Percentiles rank a stretch among this genome's conserved stretches.
These are phyloP conservation scores for Pogonophryne albipinna DNA, from an alignment of 2,797 vertebrate genomes.

Conservation along the genomic window DNA sequence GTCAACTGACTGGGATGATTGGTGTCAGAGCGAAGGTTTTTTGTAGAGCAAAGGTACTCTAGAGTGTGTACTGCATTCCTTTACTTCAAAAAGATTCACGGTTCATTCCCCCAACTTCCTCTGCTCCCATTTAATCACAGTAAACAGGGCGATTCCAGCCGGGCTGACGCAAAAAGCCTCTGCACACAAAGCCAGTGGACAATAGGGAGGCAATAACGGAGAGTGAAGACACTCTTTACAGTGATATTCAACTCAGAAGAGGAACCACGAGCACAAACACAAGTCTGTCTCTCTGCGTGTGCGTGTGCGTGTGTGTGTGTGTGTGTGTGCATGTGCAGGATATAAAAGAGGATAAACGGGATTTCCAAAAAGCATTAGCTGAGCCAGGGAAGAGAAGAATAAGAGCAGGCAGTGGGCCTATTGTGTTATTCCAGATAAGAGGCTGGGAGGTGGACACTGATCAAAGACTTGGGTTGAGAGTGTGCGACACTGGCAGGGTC, in stretches of 20 bases:
- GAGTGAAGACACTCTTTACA: constrained; percentile 62
- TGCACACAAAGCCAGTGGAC: constrained; percentile 61
- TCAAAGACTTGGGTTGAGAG: constrained; percentile 44
- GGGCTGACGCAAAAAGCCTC: constrained; percentile 66
- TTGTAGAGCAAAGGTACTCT: constrained; percentile 27
- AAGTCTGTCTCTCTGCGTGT: no score
- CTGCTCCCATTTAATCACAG: constrained; percentile 73
- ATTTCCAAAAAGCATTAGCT: constrained; percentile 51
- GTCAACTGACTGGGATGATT: background rate
- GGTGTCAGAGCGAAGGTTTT: constrained; percentile 1
- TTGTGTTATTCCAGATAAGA: constrained; percentile 60
- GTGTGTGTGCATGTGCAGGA: background rate
- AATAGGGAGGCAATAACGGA: constrained; percentile 67
- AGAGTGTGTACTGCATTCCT: constrained; percentile 37
- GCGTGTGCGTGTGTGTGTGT: no score
- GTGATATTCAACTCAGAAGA: constrained; percentile 52
- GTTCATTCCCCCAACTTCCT: constrained; percentile 48
- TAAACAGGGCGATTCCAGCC: constrained; percentile 64
- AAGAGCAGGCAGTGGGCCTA: constrained; percentile 43
- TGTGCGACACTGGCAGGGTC: constrained; percentile 10
- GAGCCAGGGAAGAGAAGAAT: constrained; percentile 29
- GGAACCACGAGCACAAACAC: constrained; percentile 29
- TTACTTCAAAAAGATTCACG: constrained; percentile 46
- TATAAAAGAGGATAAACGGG: constrained; percentile 39
- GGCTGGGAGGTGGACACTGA: constrained; percentile 47